These are phyloP conservation scores for Metacarcinus magister DNA, from an alignment of 2,888 invertebrate genomes.

Conservation along the genomic window DNA sequence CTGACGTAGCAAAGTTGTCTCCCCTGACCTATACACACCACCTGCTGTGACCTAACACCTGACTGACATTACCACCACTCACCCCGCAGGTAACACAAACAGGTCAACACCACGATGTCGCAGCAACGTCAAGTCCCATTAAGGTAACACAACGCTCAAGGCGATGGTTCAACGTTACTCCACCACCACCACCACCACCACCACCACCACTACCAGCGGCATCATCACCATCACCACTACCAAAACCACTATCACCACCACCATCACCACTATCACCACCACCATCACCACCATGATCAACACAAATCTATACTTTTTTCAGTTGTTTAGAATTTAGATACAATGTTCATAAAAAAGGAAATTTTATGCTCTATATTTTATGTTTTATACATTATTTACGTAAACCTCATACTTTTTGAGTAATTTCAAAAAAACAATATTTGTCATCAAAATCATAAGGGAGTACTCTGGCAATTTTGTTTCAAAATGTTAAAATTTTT, in stretches of 20 bases:
- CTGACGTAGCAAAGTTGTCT: background rate
- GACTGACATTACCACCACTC: constrained; percentile 13
- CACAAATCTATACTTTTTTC: background rate
- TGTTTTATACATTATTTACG: too few species aligned
- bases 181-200: background rate
- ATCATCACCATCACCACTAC: background rate
- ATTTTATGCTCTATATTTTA: too few species aligned
- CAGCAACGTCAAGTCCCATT: background rate
- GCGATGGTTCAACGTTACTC: background rate
- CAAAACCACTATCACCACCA: background rate
- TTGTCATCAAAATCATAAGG: too few species aligned
- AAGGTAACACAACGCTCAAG: background rate
- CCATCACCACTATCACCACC: background rate
- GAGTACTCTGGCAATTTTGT: too few species aligned
- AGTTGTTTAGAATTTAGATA: background rate
- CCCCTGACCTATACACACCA: background rate
- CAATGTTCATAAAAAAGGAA: background rate
- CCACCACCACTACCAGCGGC: too few species aligned
- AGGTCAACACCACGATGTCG: background rate
- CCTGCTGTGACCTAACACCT: background rate
- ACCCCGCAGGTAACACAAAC: background rate
- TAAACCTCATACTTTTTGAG: too few species aligned
- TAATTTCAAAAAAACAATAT: too few species aligned
- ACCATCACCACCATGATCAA: background rate
- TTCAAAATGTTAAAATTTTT: too few species aligned